phyloP scores from a whole-genome alignment of 2,113 vertebrate genomes.

The Caloenas nicobarica region DNA sequence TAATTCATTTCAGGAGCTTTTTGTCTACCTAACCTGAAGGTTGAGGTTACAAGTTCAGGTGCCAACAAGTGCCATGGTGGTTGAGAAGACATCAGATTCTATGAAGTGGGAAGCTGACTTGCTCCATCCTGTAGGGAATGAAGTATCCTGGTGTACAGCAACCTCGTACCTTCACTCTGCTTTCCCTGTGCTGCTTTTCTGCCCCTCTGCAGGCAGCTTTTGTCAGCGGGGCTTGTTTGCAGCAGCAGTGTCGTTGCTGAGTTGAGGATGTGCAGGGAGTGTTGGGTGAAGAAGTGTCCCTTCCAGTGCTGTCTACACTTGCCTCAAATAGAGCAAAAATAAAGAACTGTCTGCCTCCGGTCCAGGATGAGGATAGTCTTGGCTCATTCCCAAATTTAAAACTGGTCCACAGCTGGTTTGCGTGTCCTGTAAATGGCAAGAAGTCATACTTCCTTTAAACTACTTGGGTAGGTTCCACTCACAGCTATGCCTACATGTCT shows the following conservation, averaged over 20 bases:
- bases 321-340: not conserved
- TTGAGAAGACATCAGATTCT: not conserved
- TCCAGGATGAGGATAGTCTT: not conserved
- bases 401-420: not conserved
- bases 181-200: not conserved
- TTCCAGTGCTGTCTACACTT: not conserved
- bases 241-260: rapidly evolving
- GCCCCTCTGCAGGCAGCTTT: not conserved
- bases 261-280: not conserved
- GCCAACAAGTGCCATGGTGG: rapidly evolving
- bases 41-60: not conserved
- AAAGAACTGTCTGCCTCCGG: not conserved
- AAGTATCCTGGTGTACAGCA: not conserved
- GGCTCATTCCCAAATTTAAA: not conserved
- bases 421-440: not conserved
- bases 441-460: not conserved
- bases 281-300: not conserved
- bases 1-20: not conserved
- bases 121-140: not conserved
- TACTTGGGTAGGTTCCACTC: not conserved
- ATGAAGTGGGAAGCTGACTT: not conserved
- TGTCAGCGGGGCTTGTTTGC: not conserved
- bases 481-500: not conserved
- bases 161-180: not conserved
- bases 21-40: not conserved